Base-by-base conservation (phyloP, 1,140 invertebrate species). In the Diorhabda elongata region DNA sequence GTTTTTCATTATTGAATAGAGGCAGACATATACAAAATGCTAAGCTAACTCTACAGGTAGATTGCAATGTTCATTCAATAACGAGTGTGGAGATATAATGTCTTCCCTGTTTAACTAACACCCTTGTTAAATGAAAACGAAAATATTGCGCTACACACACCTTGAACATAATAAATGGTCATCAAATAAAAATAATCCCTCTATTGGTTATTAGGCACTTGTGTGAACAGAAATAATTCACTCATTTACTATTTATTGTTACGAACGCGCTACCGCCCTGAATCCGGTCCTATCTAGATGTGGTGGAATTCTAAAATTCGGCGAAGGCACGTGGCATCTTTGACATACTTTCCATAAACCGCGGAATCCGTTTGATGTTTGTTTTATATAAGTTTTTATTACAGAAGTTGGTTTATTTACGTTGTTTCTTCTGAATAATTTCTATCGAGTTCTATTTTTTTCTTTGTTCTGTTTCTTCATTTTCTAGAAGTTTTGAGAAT, bases 161-260 rank as follows among this genome's bases (percentile, higher is more conserved):
- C 52, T 66, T 66, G 11, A 57, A 66, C 44, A 66, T 66, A 56
- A 57, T 66, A 66, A 66, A 56, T 57, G 64, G 44, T 26, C 64
- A 42, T 66, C 64, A 52, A 66, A 58, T 52, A 66, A 66, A 57
- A 5, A 66, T 66, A 58, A 43, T 66, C 41, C 52, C 47, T 4
- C 47, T 56, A 11, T 5, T 11, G 64, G 52, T 11, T 42, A 42
- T 61, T 42, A 61, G 41, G 7, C 41, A 61, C 59, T n/a, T 61
- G 59, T 61, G 8, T 61, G 42, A 61, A 61, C 59, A 61, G 9
- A n/a, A 56, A 56, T 56, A n/a, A 56, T 56, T 56, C 52, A 56
- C 1, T 56, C 52, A 26, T 26, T 26, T 26, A 26, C 26, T 26
- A 26, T 26, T 26, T 26, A 26, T 26, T 26, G 26, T 26, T 26